phyloP scores from a whole-genome alignment of 2,797 vertebrate species.

The Ambastaia sidthimunki region DNA sequence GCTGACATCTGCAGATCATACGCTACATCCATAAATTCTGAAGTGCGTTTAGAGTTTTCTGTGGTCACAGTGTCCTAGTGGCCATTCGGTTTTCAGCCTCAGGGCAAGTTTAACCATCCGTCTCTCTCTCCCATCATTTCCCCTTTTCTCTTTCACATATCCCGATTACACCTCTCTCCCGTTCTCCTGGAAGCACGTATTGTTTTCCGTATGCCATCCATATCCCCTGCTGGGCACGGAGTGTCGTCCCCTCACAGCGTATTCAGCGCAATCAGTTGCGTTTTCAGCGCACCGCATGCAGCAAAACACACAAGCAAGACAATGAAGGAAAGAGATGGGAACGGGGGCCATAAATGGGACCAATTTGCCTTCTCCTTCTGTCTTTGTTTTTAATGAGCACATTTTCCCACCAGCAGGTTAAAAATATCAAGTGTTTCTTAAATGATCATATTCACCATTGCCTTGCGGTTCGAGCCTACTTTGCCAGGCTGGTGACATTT shows the following conservation, averaged over 20 bases:
- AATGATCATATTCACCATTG: conserved; percentile 51
- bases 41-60: not conserved
- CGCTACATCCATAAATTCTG: not conserved
- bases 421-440: conserved; percentile 58
- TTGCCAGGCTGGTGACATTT: conserved; percentile 52
- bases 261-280: conserved; percentile 49
- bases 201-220: conserved; percentile 60
- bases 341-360: conserved; percentile 50
- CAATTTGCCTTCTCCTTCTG: conserved; percentile 47
- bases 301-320: conserved; percentile 52
- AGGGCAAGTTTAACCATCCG: conserved; percentile 28
- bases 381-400: conserved; percentile 52
- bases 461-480: conserved; percentile 30
- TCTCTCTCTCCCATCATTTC: conserved; percentile 18
- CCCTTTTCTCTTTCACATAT: conserved; percentile 13
- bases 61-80: not conserved
- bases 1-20: not conserved
- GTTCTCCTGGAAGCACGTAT: conserved; percentile 30
- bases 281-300: conserved; percentile 35
- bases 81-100: conserved; percentile 24
- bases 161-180: conserved; percentile 13
- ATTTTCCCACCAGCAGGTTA: conserved; percentile 60
- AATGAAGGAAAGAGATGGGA: conserved; percentile 42
- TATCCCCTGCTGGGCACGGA: conserved; percentile 50
- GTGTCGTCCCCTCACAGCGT: conserved; percentile 39